Evolutionary conservation across 1,140 invertebrate genomes (phyloP).

Genomic region (Megalopta genalis): DNA sequence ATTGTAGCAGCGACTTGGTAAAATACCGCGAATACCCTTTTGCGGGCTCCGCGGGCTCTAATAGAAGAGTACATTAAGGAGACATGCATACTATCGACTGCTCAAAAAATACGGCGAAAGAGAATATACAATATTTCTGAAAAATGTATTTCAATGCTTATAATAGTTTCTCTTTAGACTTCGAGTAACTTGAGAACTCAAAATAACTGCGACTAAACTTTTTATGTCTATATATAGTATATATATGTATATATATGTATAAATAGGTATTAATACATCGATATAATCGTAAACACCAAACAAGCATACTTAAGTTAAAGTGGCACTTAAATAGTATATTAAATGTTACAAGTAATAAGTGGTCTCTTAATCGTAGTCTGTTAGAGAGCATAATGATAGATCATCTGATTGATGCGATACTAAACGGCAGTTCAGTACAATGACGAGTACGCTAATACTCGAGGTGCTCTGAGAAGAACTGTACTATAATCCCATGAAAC

Average conservation of each 20-base stretch:
- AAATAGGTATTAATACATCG: neutral
- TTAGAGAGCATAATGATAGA: slow-evolving; percentile 14
- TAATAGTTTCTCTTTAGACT: neutral
- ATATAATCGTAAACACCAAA: slow-evolving; percentile 24
- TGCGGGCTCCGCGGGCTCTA: neutral
- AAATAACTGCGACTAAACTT: neutral
- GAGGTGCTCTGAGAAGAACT: slow-evolving; percentile 20
- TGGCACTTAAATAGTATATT: slow-evolving; percentile 27
- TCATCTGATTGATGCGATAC: neutral
- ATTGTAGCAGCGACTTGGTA: neutral
- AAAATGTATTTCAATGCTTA: slow-evolving; percentile 26
- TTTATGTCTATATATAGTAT: neutral
- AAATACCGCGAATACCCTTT: neutral
- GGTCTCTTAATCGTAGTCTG: slow-evolving; percentile 33
- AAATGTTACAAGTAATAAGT: slow-evolving; percentile 12
- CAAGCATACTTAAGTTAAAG: slow-evolving; percentile 40
- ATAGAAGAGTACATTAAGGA: neutral
- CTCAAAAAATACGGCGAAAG: slow-evolving; percentile 3
- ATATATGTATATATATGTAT: slow-evolving; percentile 7
- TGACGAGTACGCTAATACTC: slow-evolving; percentile 6
- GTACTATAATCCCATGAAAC: slow-evolving; percentile 1
- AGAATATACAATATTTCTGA: neutral
- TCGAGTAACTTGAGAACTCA: slow-evolving; percentile 11
- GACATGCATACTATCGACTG: neutral
- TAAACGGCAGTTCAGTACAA: slow-evolving; percentile 18